These are phyloP conservation scores for Alosa sapidissima DNA, from an alignment of 2,797 vertebrate species.

Conservation along the genomic window DNA sequence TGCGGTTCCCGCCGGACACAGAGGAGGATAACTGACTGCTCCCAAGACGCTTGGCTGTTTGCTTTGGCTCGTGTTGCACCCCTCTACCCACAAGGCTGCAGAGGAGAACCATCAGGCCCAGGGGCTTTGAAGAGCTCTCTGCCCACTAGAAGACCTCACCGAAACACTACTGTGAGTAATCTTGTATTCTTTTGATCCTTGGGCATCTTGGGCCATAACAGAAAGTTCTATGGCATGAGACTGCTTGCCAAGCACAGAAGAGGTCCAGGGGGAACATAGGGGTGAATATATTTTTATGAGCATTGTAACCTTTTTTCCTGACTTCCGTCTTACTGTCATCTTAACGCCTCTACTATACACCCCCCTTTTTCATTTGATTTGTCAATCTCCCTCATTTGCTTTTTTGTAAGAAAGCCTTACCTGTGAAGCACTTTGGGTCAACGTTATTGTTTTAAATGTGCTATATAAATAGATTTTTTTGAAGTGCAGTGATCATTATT, in stretches of 20 bases:
- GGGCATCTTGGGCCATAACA: neutral
- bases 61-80: constrained; percentile 37
- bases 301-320: too few relatives aligned
- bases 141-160: neutral
- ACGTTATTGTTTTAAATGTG: too few relatives aligned
- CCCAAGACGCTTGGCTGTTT: constrained; percentile 38
- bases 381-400: too few relatives aligned
- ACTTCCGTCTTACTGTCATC: too few relatives aligned
- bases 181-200: neutral
- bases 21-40: constrained; percentile 38
- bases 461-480: neutral
- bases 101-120: neutral
- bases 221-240: neutral
- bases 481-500: neutral
- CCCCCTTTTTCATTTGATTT: too few relatives aligned
- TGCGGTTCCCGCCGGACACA: constrained; percentile 29
- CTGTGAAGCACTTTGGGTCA: too few relatives aligned
- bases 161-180: neutral
- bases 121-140: neutral
- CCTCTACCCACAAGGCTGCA: neutral
- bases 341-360: too few relatives aligned
- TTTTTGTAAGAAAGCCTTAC: too few relatives aligned
- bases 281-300: neutral
- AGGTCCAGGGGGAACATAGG: neutral
- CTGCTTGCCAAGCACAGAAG: neutral